Evolutionary conservation across 2,113 vertebrate genomes (phyloP), one percentile per base, ranked within the genome.

Genomic region (Pogona vitticeps): DNA sequence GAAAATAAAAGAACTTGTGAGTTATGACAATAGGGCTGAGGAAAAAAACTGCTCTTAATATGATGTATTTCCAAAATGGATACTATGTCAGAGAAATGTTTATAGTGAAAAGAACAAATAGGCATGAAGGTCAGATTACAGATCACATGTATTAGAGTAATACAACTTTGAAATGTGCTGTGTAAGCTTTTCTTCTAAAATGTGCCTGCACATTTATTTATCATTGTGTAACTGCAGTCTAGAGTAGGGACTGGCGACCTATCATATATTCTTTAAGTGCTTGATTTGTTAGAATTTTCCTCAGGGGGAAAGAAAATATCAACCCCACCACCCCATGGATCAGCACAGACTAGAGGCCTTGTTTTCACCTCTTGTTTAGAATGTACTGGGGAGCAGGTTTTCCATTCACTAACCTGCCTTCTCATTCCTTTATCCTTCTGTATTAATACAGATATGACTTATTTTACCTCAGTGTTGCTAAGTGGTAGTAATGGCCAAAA

Each of bases 1-100:
- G 63, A 15, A 88, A 33, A 10, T 28, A 28, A 9, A 78, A 12
- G 23, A 56, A 83, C 21, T 40, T 0, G 0, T n/a, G 28, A 46
- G 4, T 80, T 70, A 67, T 86, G 0, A 21, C 0, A 80, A 31
- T 42, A 76, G 85, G 88, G 68, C 31, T 84, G 65, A 91, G 91
- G 88, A 91, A 83, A 15, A 1, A 61, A 18, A 61, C 83, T 68
- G 31, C 20, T 82, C 85, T 84, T 46, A 73, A 20, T 40, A 21
- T 21, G 56, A 33, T 52, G 13, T 58, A 12, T 0, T 1, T 42
- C 0, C 6, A 20, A 3, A 82, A 6, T 0, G 0, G 33, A 63
- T 0, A 36, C 80, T 23, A 56, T 12, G n/a, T 38, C 83, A 63
- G 40, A 10, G 59, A 78, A 7, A 7, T 46, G 72, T 76, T 83